phyloP scores from a whole-genome alignment of 1,140 invertebrate genomes.

The Pseudomyrmex flavicornis region DNA sequence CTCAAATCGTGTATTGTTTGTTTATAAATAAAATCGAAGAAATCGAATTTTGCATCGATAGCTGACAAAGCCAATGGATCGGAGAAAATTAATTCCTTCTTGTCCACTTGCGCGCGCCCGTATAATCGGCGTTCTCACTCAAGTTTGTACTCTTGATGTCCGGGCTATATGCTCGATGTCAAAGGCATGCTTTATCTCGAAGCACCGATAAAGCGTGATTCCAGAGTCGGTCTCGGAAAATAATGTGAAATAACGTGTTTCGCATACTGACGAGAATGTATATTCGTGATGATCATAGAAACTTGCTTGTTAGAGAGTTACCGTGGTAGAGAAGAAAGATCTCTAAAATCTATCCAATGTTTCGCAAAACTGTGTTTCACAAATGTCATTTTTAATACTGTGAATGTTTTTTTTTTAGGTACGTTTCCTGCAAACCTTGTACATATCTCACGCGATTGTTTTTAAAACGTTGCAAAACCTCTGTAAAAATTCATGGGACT shows the following conservation, averaged over 20 bases:
- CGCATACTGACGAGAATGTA: not conserved
- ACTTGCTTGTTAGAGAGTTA: not conserved
- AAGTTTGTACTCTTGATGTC: constrained; percentile 57
- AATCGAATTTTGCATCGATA: constrained; percentile 17
- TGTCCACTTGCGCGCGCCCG: constrained; percentile 2
- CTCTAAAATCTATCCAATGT: not conserved
- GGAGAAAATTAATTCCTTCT: constrained; percentile 55
- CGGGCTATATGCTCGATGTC: constrained; percentile 61
- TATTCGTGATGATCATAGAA: constrained; percentile 9
- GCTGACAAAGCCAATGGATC: not conserved
- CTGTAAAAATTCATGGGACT: too few relatives aligned
- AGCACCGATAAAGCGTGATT: constrained; percentile 15
- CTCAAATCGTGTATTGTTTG: too few relatives aligned
- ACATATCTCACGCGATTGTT: too few relatives aligned
- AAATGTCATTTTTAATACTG: too few relatives aligned
- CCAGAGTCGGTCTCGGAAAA: constrained; percentile 23
- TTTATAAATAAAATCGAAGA: not conserved
- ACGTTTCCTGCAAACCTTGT: too few relatives aligned
- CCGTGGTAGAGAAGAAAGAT: not conserved
- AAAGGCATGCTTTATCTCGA: constrained; percentile 62
- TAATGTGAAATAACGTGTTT: constrained; percentile 35
- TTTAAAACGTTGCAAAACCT: too few relatives aligned
- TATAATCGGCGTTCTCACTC: constrained; percentile 26
- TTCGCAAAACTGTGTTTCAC: too few relatives aligned
- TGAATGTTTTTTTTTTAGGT: too few relatives aligned